Conservation (phyloP, 1,140 invertebrate species). For the Diprion similis region DNA sequence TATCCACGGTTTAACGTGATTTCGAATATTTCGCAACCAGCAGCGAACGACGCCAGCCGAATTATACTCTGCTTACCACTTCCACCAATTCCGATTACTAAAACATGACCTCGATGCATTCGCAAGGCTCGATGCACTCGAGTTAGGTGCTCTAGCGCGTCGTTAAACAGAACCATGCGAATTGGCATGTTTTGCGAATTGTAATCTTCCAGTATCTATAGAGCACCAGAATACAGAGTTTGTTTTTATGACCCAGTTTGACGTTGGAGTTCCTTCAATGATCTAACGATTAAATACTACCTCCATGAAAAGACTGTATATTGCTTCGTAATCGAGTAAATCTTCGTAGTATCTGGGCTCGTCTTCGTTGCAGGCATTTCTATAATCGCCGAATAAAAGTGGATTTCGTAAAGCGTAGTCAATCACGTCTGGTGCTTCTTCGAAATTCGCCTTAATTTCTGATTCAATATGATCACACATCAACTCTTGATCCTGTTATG, state of each 20-base stretch:
- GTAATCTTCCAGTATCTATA: slow-evolving; percentile 84
- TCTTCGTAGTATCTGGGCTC: slow-evolving; percentile 87
- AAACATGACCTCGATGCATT: slow-evolving; percentile 82
- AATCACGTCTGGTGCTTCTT: slow-evolving; percentile 62
- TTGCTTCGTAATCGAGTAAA: slow-evolving; percentile 85
- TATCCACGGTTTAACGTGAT: slow-evolving; percentile 85
- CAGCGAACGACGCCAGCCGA: slow-evolving; percentile 75
- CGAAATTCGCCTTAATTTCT: slow-evolving; percentile 61
- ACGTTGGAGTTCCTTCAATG: background rate
- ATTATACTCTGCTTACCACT: slow-evolving; percentile 83
- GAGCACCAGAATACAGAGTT: slow-evolving; percentile 20
- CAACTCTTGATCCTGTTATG: slow-evolving; percentile 60
- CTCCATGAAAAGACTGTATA: slow-evolving; percentile 85
- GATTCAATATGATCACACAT: slow-evolving; percentile 60
- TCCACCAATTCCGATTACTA: slow-evolving; percentile 87
- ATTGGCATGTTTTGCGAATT: slow-evolving; percentile 72
- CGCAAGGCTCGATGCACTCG: slow-evolving; percentile 82
- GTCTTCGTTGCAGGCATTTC: slow-evolving; percentile 80
- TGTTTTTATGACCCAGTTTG: background rate
- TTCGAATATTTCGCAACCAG: slow-evolving; percentile 81
- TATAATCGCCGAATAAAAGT: slow-evolving; percentile 85
- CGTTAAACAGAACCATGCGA: slow-evolving; percentile 86
- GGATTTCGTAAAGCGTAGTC: slow-evolving; percentile 81
- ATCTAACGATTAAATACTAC: slow-evolving; percentile 52
- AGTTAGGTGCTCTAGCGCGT: slow-evolving; percentile 88